Conservation (phyloP, 1,140 invertebrate species). For the Calephelis nemesis region DNA sequence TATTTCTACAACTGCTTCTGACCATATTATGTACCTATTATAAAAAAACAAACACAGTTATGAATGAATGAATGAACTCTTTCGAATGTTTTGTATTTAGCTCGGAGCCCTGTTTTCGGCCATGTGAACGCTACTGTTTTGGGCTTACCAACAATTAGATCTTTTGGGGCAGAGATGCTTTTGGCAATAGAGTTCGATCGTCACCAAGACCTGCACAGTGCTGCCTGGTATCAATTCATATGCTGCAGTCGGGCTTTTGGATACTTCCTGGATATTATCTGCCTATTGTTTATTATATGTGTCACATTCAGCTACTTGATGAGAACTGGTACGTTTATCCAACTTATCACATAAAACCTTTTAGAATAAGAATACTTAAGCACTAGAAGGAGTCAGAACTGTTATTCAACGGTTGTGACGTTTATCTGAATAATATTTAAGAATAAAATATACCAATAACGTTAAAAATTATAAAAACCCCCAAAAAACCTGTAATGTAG, state of each 20-base stretch:
- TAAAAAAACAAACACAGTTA: not conserved
- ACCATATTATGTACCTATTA: too few relatives aligned
- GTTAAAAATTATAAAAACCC: too few relatives aligned
- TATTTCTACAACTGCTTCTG: too few relatives aligned
- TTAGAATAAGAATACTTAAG: not conserved
- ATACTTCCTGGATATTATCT: constrained; percentile 86
- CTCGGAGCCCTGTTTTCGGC: constrained; percentile 90
- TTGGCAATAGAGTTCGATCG: constrained; percentile 83
- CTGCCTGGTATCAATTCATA: constrained; percentile 86
- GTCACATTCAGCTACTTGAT: constrained; percentile 83
- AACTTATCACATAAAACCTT: not conserved
- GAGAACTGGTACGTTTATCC: constrained; percentile 59
- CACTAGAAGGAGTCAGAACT: too few relatives aligned
- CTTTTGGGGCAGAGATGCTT: constrained; percentile 83
- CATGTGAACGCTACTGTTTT: constrained; percentile 90
- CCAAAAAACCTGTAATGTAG: too few relatives aligned
- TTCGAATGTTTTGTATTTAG: constrained; percentile 56
- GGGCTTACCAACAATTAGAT: constrained; percentile 90
- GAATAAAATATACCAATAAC: too few relatives aligned
- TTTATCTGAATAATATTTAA: too few relatives aligned
- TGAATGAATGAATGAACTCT: too few relatives aligned
- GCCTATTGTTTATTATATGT: constrained; percentile 84
- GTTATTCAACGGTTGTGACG: too few relatives aligned
- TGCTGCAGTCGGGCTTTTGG: constrained; percentile 90
- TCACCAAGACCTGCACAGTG: constrained; percentile 86